Evolutionary conservation across 2,888 invertebrate species (phyloP), one percentile per base, ranked within the genome.

Genomic region (Chaitophorus viminalis): DNA sequence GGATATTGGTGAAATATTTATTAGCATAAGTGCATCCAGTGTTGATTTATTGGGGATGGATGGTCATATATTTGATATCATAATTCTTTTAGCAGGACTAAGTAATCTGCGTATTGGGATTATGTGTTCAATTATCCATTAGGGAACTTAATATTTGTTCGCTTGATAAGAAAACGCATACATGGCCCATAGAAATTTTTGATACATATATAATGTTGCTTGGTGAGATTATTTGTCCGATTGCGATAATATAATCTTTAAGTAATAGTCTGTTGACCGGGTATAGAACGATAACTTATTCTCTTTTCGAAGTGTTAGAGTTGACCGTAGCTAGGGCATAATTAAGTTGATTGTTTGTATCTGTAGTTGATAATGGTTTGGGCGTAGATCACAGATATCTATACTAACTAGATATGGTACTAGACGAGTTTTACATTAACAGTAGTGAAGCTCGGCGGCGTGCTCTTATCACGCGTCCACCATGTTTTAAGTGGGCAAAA

Each of bases 131-230:
- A 39, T 75, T 36, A 75, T 75, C 39, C 21, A 74, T 4, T 74
- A 74, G 33, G 8, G 74, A 33, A 3, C 17, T 29, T 33, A 74
- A 31, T 33, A 74, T 74, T 6, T 33, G 74, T 74, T 74, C 74
- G 18, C 33, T 74, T 1, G 74, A 74, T 74, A 74, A 74, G 18
- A 74, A 74, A 33, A 74, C 18, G 74, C 74, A 74, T 74, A 33
- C 18, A 33, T 36, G 74, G 74, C 17, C 18, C 74, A 74, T 33
- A 4, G 74, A 74, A 6, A 74, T 74, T 74, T 74, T 74, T 3
- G 74, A 74, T 33, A 74, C 74, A 33, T 33, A 74, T 74, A 33
- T 74, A 33, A 74, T 74, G 17, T 74, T 74, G 74, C 33, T 74
- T 1, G 74, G 74, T 11, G 74, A 21, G 17, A 74, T 74, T 3